Evolutionary conservation across 2,888 invertebrate genomes (phyloP), one percentile per base, ranked within the genome.

Genomic region (Andrena praecox): DNA sequence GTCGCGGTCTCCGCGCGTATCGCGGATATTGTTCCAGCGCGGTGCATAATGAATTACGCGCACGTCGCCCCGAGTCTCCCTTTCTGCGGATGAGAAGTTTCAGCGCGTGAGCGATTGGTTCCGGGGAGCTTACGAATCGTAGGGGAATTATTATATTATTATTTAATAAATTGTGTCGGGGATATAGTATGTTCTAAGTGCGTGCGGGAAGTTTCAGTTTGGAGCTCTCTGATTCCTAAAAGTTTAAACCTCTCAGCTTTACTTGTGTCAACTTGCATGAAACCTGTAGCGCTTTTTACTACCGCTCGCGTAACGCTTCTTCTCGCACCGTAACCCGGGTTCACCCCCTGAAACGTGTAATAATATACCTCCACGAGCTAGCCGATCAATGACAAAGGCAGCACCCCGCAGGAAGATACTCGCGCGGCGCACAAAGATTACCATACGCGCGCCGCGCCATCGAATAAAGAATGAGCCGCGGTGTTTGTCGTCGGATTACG

Each of bases 31-130:
- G 62, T 77, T 60, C 29, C 20, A 29, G 71, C 66, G 20, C 50
- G 67, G 66, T 80, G 69, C 69, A 81, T 73, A 74, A 74, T 80
- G 78, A 80, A 80, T 81, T 54, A 70, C 74, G 60, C 33, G 20
- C 42, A 31, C 77, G 67, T 67, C 35, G 33, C 64, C 48, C 12
- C 16, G 54, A 48, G 10, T 20, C 31, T n/a, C 52, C 60, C 52
- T 59, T 59, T 64, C 64, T 27, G 50, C 27, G 63, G 56, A 64
- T 35, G 59, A 50, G 63, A 79, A 59, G 20, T 59, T 73, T 29
- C 0, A 42, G 29, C 52, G 42, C n/a, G 27, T 10, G 35, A 27
- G 29, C 12, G n/a, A 5, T 5, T 35, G 4, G 50, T 10, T 20
- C n/a, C 10, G n/a, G 4, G 10, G 12, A 3, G 27, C 24, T 56